Evolutionary conservation across 2,888 invertebrate species (phyloP).

Genomic region (Embidobia sp.): DNA sequence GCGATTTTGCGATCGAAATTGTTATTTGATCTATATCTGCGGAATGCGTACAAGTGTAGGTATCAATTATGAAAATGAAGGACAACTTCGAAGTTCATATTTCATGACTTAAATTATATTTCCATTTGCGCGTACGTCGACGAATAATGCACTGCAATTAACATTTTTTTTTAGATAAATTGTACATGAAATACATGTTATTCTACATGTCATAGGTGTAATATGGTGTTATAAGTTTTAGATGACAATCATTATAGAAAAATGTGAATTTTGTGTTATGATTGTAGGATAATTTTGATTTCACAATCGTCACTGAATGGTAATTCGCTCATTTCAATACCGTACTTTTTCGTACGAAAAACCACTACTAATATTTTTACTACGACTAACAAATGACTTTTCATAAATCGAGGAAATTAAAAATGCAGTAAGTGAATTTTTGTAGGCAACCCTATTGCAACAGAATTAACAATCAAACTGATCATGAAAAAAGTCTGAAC

Average conservation of each 20-base stretch:
- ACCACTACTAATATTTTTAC: no score
- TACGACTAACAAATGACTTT: no score
- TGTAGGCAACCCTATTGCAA: no score
- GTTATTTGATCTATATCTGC: constrained; percentile 44
- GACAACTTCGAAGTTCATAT: constrained; percentile 40
- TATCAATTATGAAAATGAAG: constrained; percentile 56
- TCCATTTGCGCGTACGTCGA: constrained; percentile 38
- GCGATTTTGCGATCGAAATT: constrained; percentile 45
- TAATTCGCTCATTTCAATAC: no score
- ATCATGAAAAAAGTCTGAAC: no score
- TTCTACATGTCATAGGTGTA: constrained; percentile 4
- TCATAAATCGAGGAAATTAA: no score
- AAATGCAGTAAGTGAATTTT: no score
- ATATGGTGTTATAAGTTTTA: constrained; percentile 1
- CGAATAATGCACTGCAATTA: constrained; percentile 34
- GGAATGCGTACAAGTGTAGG: constrained; percentile 26
- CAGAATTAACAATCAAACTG: no score
- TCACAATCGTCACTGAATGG: no score
- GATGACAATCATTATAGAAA: no score
- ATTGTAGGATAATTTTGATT: neutral
- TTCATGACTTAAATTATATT: constrained; percentile 46
- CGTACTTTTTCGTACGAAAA: no score
- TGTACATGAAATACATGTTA: constrained; percentile 10
- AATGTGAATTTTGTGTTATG: neutral
- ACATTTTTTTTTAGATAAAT: constrained; percentile 19